Evolutionary conservation across 2,797 vertebrate species (phyloP).

Genomic region (Bryconaethiops microstoma): DNA sequence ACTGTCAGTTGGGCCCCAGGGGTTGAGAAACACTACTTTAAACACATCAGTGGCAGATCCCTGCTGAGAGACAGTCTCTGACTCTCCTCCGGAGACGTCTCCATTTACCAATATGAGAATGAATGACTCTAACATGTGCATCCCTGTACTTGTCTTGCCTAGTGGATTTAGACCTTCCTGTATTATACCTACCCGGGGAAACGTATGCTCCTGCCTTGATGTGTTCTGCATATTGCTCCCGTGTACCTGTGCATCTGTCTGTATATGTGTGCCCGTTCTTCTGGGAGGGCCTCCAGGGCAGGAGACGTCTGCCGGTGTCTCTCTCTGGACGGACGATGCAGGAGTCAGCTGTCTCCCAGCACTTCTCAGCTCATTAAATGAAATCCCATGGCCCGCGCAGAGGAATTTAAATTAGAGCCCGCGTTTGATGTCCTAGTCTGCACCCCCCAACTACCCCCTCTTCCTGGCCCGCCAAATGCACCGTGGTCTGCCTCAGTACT

Average conservation of each 20-base stretch:
- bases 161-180: slow-evolving; percentile 33
- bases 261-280: slow-evolving; percentile 11
- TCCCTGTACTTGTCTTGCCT: slow-evolving; percentile 31
- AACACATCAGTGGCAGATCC: slow-evolving; percentile 43
- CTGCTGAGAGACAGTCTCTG: slow-evolving; percentile 39
- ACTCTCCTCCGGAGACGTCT: slow-evolving; percentile 45
- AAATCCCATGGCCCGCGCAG: slow-evolving; percentile 70
- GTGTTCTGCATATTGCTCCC: slow-evolving; percentile 29
- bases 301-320: slow-evolving; percentile 36
- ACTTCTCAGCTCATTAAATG: slow-evolving; percentile 79
- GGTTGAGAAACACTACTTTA: slow-evolving; percentile 7
- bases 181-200: slow-evolving; percentile 33
- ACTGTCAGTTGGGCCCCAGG: background rate
- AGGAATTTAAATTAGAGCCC: slow-evolving; percentile 79
- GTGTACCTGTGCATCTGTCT: background rate
- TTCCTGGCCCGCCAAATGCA: slow-evolving; percentile 45
- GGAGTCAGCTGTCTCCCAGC: slow-evolving; percentile 77
- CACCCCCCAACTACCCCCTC: slow-evolving; percentile 1
- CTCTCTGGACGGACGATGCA: slow-evolving; percentile 53
- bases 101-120: slow-evolving; percentile 41
- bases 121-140: slow-evolving; percentile 40
- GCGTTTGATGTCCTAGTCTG: slow-evolving; percentile 69
- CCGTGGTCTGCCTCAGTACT: slow-evolving; percentile 60
- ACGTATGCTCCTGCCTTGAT: slow-evolving; percentile 24
- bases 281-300: slow-evolving; percentile 27